phyloP scores from a whole-genome alignment of 1,140 invertebrate species.

The Diprion similis region DNA sequence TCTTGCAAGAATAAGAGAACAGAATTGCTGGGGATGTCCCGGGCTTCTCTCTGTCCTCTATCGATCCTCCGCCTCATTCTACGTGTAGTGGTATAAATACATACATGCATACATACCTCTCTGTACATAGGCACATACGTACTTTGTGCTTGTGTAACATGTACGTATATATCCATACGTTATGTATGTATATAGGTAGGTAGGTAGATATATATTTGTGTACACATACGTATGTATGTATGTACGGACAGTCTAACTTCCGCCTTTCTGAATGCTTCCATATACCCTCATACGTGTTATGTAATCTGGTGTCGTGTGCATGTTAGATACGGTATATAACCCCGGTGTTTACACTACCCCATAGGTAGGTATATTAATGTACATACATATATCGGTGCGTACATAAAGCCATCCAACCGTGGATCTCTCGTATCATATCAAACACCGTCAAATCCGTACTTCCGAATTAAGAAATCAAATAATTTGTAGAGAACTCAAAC shows the following conservation, averaged over 20 bases:
- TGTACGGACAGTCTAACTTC: not conserved
- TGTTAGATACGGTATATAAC: not conserved
- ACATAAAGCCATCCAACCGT: no score
- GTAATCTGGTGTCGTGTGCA: not conserved
- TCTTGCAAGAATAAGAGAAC: conserved; percentile 63
- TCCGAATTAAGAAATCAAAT: not conserved
- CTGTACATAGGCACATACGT: conserved; percentile 26
- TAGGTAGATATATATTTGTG: no score
- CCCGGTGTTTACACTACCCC: no score
- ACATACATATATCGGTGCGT: no score
- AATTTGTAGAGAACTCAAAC: not conserved
- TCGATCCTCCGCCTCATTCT: conserved; percentile 48
- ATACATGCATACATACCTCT: conserved; percentile 23
- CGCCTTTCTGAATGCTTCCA: not conserved
- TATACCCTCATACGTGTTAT: not conserved
- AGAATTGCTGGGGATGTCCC: conserved; percentile 61
- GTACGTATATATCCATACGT: conserved; percentile 19
- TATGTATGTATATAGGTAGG: conserved; percentile 33
- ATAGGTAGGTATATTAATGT: no score
- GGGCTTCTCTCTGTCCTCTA: conserved; percentile 58
- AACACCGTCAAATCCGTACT: not conserved
- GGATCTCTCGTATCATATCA: no score
- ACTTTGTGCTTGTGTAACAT: not conserved
- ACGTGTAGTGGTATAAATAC: conserved; percentile 51
- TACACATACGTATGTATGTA: no score